These are phyloP conservation scores for Peromyscus attwateri DNA, from an alignment of 2,797 vertebrate species.

Conservation along the genomic window DNA sequence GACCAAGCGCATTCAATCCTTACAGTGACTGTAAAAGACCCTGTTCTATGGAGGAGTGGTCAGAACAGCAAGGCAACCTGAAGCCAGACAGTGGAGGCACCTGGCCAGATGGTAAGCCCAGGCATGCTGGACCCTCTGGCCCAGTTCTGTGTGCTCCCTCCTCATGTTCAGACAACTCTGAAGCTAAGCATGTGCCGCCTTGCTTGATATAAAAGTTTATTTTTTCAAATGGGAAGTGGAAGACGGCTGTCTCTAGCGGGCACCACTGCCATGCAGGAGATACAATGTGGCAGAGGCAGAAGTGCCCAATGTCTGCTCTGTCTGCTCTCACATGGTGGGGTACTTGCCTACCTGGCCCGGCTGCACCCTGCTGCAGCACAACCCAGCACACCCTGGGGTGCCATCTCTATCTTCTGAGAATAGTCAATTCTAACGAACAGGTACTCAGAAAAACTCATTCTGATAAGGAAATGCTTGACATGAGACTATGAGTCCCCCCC, in stretches of 20 bases:
- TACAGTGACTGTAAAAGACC: background rate
- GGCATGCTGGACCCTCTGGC: background rate
- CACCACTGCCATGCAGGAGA: background rate
- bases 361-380: background rate
- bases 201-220: background rate
- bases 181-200: background rate
- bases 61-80: background rate
- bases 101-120: background rate
- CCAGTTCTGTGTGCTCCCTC: background rate
- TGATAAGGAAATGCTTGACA: slow-evolving; percentile 40
- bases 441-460: slow-evolving; percentile 28
- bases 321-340: background rate
- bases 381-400: background rate
- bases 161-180: background rate
- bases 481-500: background rate
- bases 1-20: background rate
- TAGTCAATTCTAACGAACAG: background rate
- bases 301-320: background rate
- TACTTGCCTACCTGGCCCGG: background rate
- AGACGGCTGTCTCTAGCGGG: background rate
- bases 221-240: background rate
- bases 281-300: background rate
- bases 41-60: background rate
- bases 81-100: background rate
- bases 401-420: background rate